Evolutionary conservation across 2,888 invertebrate species (phyloP).

Genomic region (Alviniconcha strummeri): DNA sequence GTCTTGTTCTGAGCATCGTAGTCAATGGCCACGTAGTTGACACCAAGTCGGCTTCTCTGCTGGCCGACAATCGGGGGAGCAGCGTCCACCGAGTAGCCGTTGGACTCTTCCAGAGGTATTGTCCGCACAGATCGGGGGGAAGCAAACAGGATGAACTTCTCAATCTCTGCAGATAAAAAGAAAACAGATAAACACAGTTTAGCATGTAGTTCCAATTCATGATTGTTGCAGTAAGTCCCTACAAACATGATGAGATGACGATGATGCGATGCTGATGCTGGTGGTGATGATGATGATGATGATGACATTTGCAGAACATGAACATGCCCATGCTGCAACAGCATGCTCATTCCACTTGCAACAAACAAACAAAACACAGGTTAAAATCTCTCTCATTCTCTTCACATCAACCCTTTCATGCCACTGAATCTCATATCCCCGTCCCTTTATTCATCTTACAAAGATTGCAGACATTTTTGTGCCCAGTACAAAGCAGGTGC

Average conservation of each 20-base stretch:
- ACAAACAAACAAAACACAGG: too few relatives aligned
- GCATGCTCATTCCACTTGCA: too few relatives aligned
- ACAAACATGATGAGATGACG: too few relatives aligned
- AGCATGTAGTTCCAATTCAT: not conserved
- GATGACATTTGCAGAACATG: too few relatives aligned
- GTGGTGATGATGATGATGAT: too few relatives aligned
- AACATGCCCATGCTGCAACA: too few relatives aligned
- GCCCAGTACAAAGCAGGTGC: too few relatives aligned
- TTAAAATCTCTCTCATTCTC: too few relatives aligned
- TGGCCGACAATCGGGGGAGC: slow-evolving; percentile 89
- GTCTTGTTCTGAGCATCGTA: slow-evolving; percentile 91
- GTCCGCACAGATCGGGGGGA: slow-evolving; percentile 97
- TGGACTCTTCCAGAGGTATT: slow-evolving; percentile 72
- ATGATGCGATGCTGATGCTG: not conserved
- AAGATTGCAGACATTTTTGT: too few relatives aligned
- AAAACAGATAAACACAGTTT: not conserved
- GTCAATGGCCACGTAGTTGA: slow-evolving; percentile 95
- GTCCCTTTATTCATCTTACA: too few relatives aligned
- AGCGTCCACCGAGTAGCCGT: slow-evolving; percentile 81
- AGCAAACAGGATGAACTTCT: slow-evolving; percentile 94
- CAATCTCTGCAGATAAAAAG: slow-evolving; percentile 77
- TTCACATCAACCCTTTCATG: too few relatives aligned
- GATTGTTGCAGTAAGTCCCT: not conserved
- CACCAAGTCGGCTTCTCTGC: slow-evolving; percentile 81
- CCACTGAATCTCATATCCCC: too few relatives aligned